Base-by-base conservation (phyloP, 2,888 invertebrate species). In the Antheraea assamensis region DNA sequence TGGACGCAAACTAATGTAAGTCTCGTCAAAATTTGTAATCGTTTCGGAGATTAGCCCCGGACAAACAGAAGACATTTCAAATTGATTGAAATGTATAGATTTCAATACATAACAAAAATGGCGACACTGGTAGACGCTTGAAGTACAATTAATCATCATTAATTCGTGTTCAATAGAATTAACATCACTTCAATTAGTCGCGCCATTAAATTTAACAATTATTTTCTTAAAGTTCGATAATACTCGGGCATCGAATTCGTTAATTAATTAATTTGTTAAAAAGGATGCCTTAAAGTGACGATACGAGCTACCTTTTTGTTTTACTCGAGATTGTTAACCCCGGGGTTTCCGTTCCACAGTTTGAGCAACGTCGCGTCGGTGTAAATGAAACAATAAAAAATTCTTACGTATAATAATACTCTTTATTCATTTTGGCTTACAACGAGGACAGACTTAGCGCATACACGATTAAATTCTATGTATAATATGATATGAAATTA, bases 401-500 rank as follows among this genome's bases (percentile, higher is more conserved):
- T 31, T 68, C 35, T 21, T 75, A 76, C 71, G 70, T 76, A 55
- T 58, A 58, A 55, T 58, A 58, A 42, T 74, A 13, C 42, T 42
- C 76, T 80, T 78, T 81, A 73, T 76, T 72, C 77, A 77, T 76
- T 74, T 76, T 76, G 77, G 73, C 72, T 61, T 75, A 55, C 27
- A 76, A 77, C 75, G 42, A 78, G 79, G 82, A 81, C 82, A 80
- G 81, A 82, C 80, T 79, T 79, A 78, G 79, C 81, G 79, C 78
- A 76, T 82, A 83, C 81, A 82, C 70, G 75, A 78, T 80, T 75
- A 77, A 77, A 24, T 24, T 58, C 8, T n/a, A 4, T 70, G 70
- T 77, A 79, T 81, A 84, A 86, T 86, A 87, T 86, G 86, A 82
- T 42, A 42, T 42, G 75, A 81, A 76, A 30, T 71, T 79, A 78